Evolutionary conservation across 2,113 vertebrate species (phyloP), one percentile per base, ranked within the genome.

Genomic region (Anhinga rufa): DNA sequence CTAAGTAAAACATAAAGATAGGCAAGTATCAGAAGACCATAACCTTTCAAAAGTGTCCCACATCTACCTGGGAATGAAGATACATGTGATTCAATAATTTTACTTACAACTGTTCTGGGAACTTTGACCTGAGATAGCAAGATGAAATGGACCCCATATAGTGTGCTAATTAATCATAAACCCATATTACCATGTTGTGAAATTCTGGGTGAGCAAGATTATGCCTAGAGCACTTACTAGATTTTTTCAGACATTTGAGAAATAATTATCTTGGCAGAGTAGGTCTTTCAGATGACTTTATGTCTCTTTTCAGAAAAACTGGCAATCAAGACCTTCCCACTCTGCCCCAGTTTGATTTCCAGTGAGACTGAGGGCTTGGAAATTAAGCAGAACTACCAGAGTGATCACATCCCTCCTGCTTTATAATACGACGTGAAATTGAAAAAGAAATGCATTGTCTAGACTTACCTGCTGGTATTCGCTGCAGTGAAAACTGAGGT

Each of bases 381-480:
- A 92, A 89, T 64, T 1, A 84, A 78, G 46, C 20, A 78, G 64
- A 84, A 58, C 34, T 71, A 24, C 7, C 48, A 42, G 31, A 76
- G 24, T 44, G 14, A 75, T 75, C 16, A 76, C 65, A 91, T 79
- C 38, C 24, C 13, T 90, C 52, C 57, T 87, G 31, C 34, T 76
- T 86, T 91, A 38, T 65, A 85, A 86, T 20, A 64, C 12, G 78
- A 82, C 40, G 19, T 85, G 17, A 17, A 81, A 32, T 1, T 22
- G 10, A 48, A 86, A 78, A 90, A 95, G 2, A 49, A 91, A 83
- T 0, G 4, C 5, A 34, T 81, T 92, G 77, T 96, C 83, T 78
- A 92, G 86, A 92, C 81, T 89, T 89, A 94, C 72, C 86, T 89
- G 80, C 92, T 92, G 76, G 36, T 68, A 83, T 91, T 77, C 49